Evolutionary conservation across 2,113 vertebrate species (phyloP).

Genomic region (Anser brachyrhynchus): DNA sequence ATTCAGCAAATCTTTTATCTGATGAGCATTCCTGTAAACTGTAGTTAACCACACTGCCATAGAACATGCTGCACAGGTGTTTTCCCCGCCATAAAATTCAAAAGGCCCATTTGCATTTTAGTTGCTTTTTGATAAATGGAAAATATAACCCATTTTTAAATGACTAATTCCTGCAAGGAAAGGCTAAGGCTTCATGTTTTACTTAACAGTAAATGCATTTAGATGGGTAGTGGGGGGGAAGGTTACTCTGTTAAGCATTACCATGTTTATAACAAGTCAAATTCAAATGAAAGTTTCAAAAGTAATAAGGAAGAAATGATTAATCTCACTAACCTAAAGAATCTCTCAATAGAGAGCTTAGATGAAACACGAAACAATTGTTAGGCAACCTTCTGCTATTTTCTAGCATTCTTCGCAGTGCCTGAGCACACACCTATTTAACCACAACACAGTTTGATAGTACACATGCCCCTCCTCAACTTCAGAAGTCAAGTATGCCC

Average conservation of each 20-base stretch:
- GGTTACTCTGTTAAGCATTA: not conserved
- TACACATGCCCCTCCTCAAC: not conserved
- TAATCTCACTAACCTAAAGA: not conserved
- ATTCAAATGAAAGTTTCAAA: not conserved
- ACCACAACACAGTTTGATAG: not conserved
- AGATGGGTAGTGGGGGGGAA: not conserved
- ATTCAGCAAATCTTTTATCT: conserved; percentile 40
- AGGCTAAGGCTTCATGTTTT: not conserved
- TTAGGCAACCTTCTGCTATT: not conserved
- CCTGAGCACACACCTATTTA: not conserved
- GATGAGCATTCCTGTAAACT: conserved; percentile 38
- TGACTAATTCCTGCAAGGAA: conserved; percentile 50
- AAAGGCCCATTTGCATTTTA: conserved; percentile 38
- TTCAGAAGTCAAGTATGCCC: accelerated
- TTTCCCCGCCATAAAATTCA: conserved; percentile 31
- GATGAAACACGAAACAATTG: not conserved
- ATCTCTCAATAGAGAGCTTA: not conserved
- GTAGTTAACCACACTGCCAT: not conserved
- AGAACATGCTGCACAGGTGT: not conserved
- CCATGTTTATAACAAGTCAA: not conserved
- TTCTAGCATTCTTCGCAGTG: not conserved
- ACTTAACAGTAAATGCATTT: not conserved
- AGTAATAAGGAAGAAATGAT: not conserved
- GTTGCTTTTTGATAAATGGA: conserved; percentile 10
- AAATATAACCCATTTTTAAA: not conserved